Conservation (phyloP, 2,888 invertebrate genomes). For the Drosophila atroscutellata region DNA sequence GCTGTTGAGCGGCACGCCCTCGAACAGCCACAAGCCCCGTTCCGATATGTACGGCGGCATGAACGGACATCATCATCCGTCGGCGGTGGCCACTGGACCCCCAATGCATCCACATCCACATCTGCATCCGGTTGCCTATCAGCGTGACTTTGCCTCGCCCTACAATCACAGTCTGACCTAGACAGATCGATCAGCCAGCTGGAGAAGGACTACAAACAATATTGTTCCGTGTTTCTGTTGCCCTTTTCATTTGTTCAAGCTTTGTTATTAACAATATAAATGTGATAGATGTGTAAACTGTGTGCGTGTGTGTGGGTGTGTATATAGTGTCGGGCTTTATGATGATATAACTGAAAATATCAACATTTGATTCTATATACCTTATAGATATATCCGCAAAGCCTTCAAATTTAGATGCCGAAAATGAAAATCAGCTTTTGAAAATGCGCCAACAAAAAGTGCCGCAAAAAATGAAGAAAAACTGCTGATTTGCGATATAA, state of each 20-base stretch:
- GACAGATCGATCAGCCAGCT: background rate
- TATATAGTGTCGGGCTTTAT: background rate
- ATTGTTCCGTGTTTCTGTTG: conserved; percentile 22
- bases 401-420: background rate
- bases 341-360: background rate
- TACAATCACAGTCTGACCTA: conserved; percentile 83
- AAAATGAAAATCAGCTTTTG: fast-evolving
- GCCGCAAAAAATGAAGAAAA: background rate
- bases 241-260: conserved; percentile 21
- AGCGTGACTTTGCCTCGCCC: conserved; percentile 84
- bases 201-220: background rate
- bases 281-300: conserved; percentile 29
- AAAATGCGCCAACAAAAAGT: background rate
- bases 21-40: conserved; percentile 83
- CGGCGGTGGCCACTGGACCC: conserved; percentile 31
- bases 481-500: background rate
- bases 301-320: background rate
- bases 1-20: conserved; percentile 89
- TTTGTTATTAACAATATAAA: conserved; percentile 20
- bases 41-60: conserved; percentile 82
- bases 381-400: background rate
- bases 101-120: conserved; percentile 81
- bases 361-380: background rate
- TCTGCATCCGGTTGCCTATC: conserved; percentile 83
- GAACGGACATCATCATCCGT: conserved; percentile 83